Conservation (phyloP, 2,888 invertebrate genomes). For the Carpatolechia fugitivella region DNA sequence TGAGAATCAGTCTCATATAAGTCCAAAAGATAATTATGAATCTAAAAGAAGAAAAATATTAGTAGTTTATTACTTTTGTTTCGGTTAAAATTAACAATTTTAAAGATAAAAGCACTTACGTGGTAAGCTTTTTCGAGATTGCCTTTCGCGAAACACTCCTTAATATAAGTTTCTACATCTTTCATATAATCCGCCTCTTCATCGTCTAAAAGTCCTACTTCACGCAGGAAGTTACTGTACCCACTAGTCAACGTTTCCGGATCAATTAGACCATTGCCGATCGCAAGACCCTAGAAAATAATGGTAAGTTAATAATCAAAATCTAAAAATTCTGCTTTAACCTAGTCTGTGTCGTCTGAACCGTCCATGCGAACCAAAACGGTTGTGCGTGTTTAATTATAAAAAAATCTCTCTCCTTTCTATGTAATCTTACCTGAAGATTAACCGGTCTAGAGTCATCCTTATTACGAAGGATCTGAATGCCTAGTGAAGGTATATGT, state of each 20-base stretch:
- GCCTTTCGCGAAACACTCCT: slow-evolving; percentile 64
- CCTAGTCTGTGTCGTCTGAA: too few species aligned
- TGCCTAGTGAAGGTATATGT: slow-evolving; percentile 79
- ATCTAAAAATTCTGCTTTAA: too few species aligned
- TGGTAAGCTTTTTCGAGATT: slow-evolving; percentile 27
- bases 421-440: slow-evolving; percentile 52
- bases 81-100: slow-evolving; percentile 26
- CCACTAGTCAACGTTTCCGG: slow-evolving; percentile 66
- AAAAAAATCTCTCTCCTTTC: too few species aligned
- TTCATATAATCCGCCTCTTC: slow-evolving; percentile 65
- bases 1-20: slow-evolving; percentile 65
- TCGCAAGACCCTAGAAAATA: slow-evolving; percentile 66
- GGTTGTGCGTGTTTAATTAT: too few species aligned
- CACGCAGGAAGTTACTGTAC: slow-evolving; percentile 77
- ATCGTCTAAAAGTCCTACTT: slow-evolving; percentile 78
- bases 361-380: too few species aligned
- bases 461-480: slow-evolving; percentile 75
- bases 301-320: too few species aligned
- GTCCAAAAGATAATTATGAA: slow-evolving; percentile 58
- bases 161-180: slow-evolving; percentile 61
- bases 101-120: too few species aligned
- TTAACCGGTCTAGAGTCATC: slow-evolving; percentile 63
- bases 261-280: slow-evolving; percentile 80
- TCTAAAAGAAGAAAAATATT: slow-evolving; percentile 5
- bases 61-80: too few species aligned